phyloP scores from a whole-genome alignment of 2,113 vertebrate species.

The Eira barbara region DNA sequence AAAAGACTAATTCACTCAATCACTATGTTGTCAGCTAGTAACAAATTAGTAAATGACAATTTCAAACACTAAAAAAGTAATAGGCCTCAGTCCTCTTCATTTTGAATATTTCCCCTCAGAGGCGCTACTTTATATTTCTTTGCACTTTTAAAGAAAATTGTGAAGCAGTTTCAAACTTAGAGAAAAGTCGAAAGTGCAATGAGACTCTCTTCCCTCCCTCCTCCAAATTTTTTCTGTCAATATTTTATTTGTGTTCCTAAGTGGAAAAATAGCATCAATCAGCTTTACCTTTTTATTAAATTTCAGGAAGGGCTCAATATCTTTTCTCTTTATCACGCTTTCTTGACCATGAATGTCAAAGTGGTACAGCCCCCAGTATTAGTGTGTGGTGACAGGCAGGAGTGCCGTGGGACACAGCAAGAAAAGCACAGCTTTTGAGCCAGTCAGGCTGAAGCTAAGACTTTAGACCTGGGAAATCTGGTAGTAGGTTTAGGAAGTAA shows the following conservation, averaged over 20 bases:
- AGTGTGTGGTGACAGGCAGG: neutral
- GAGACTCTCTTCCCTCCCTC: neutral
- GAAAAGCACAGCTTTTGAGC: neutral
- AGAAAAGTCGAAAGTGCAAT: neutral
- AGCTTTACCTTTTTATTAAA: neutral
- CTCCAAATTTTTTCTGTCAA: neutral
- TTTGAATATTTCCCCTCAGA: neutral
- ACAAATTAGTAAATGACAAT: neutral
- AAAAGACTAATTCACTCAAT: neutral
- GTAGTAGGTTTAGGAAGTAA: neutral
- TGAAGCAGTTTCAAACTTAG: neutral
- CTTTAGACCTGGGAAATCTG: neutral
- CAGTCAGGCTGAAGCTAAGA: no score
- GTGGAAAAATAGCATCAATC: neutral
- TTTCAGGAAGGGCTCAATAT: neutral
- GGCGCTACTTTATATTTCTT: neutral
- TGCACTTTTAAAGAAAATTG: neutral
- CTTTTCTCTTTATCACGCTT: neutral
- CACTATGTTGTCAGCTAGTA: neutral
- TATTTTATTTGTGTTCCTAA: neutral
- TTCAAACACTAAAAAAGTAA: neutral
- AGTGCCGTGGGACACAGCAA: rapidly evolving
- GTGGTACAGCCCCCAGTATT: rapidly evolving
- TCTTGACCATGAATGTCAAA: neutral
- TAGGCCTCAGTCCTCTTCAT: neutral